A percentile compares a stretch with the other conserved stretches of the same genome.
Evolutionary conservation across 2,888 invertebrate genomes (phyloP).

Genomic region (Rotaria socialis): DNA sequence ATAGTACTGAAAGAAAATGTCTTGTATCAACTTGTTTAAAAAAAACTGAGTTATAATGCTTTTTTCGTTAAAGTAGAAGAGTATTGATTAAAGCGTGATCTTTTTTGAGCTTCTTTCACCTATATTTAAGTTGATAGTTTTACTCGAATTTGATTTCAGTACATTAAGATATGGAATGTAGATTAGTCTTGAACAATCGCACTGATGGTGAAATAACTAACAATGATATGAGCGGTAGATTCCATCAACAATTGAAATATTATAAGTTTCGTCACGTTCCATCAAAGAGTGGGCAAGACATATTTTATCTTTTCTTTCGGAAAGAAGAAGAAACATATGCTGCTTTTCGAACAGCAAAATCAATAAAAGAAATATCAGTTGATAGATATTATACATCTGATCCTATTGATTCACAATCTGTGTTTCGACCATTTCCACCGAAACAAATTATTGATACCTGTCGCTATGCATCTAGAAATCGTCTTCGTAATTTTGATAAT

Average conservation of each 20-base stretch:
- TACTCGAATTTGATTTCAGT: neutral
- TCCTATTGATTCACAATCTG: neutral
- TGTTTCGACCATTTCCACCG: neutral
- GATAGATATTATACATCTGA: neutral
- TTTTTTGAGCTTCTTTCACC: neutral
- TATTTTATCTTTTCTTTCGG: neutral
- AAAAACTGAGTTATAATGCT: too few relatives aligned
- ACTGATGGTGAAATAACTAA: neutral
- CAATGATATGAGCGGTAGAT: neutral
- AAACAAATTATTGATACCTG: neutral
- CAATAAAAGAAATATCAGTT: neutral
- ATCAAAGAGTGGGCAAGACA: neutral
- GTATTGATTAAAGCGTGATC: too few relatives aligned
- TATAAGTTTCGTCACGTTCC: neutral
- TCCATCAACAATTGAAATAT: neutral
- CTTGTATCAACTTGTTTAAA: too few relatives aligned
- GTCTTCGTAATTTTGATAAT: neutral
- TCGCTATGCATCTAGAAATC: neutral
- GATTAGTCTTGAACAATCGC: neutral
- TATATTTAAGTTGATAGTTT: neutral
- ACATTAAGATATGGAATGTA: neutral
- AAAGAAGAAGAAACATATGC: constrained; percentile 9
- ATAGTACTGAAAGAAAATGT: too few relatives aligned
- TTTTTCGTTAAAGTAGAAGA: too few relatives aligned
- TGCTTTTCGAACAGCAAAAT: neutral